phyloP scores from a whole-genome alignment of 64 coral and sea anemone species.

The Montipora foliosa region DNA sequence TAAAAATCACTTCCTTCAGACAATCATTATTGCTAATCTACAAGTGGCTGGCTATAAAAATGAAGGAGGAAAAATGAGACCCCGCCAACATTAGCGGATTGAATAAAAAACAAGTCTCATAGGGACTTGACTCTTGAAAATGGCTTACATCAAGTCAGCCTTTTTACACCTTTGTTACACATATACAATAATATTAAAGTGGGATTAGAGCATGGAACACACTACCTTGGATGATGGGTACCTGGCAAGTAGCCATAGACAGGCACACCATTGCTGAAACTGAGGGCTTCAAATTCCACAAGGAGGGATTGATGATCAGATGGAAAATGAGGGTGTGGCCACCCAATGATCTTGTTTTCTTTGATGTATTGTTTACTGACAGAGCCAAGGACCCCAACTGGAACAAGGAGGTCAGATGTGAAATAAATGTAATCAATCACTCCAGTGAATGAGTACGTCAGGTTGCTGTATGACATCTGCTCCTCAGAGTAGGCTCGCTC shows the following conservation, averaged over 20 bases:
- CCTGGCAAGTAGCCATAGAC: conserved; percentile 68
- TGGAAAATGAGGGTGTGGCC: conserved; percentile 99
- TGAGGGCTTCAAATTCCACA: conserved; percentile 94
- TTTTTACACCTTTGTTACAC: conserved; percentile 73
- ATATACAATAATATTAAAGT: conserved; percentile 55
- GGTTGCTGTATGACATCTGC: conserved; percentile 82
- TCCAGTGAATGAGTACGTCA: conserved; percentile 94
- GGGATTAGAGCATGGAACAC: neutral
- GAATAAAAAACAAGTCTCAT: conserved; percentile 46
- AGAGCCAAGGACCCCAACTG: conserved; percentile 82
- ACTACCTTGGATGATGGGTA: conserved; percentile 73
- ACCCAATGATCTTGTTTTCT: conserved; percentile 94
- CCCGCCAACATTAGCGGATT: neutral
- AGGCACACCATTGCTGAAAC: conserved; percentile 59
- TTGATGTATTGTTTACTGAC: conserved; percentile 87
- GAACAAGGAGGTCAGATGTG: conserved; percentile 79
- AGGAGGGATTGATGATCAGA: conserved; percentile 97
- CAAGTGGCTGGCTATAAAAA: conserved; percentile 16
- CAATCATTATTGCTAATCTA: neutral
- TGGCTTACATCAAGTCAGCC: conserved; percentile 34
- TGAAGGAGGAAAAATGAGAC: conserved; percentile 10
- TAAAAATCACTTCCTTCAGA: neutral
- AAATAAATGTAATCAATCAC: conserved; percentile 99
- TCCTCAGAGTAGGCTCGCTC: conserved; percentile 90
- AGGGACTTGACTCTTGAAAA: conserved; percentile 33